Conservation (phyloP, 2,113 vertebrate genomes). For the Trichomycterus rosablanca region DNA sequence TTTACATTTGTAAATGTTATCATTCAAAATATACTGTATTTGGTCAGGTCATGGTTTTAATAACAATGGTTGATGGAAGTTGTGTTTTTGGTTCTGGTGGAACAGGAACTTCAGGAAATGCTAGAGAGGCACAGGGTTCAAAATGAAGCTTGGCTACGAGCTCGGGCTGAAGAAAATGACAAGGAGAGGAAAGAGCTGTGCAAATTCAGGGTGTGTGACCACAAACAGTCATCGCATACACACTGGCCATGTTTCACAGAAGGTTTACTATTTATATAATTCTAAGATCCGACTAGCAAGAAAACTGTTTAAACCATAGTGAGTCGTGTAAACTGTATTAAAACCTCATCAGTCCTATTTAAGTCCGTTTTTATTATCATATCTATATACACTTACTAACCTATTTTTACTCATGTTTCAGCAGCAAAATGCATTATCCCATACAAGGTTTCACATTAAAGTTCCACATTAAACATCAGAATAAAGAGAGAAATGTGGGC, state of each 20-base stretch:
- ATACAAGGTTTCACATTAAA: too few species aligned
- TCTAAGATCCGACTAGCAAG: not conserved
- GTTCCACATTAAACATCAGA: too few species aligned
- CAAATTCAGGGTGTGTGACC: slow-evolving; percentile 59
- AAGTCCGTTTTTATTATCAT: too few species aligned
- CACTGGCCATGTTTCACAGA: not conserved
- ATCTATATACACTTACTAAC: too few species aligned
- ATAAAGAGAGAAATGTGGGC: too few species aligned
- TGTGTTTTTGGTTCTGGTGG: slow-evolving; percentile 28
- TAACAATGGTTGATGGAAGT: slow-evolving; percentile 1
- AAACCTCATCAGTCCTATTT: too few species aligned
- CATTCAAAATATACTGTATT: too few species aligned
- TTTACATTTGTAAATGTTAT: not conserved
- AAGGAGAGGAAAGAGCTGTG: slow-evolving; percentile 63
- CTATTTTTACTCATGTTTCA: too few species aligned
- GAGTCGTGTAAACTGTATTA: too few species aligned
- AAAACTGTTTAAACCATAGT: too few species aligned
- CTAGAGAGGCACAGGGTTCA: slow-evolving; percentile 63
- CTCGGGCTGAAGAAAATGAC: slow-evolving; percentile 65
- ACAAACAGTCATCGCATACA: slow-evolving; percentile 22
- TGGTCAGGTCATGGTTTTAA: too few species aligned
- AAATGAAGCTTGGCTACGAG: slow-evolving; percentile 67
- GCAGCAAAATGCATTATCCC: too few species aligned
- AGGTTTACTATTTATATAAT: slow-evolving; percentile 27
- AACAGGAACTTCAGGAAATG: slow-evolving; percentile 65